Percentiles rank a stretch among this genome's conserved stretches.
These are phyloP conservation scores for Leontopithecus rosalia DNA, from an alignment of 2,797 vertebrate species.

Conservation along the genomic window DNA sequence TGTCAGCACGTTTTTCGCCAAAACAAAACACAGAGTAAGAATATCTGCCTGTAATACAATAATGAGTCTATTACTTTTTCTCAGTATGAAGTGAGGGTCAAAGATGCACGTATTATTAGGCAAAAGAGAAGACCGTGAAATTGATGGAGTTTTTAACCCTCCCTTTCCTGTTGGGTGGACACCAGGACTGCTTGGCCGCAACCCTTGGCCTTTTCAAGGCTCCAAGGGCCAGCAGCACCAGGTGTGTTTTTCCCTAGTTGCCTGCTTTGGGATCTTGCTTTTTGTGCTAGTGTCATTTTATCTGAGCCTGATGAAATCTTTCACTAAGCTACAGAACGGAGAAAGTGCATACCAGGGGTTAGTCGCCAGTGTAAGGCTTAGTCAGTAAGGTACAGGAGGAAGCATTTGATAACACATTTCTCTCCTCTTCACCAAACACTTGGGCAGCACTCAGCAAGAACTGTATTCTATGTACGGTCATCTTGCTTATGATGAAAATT, in stretches of 20 bases:
- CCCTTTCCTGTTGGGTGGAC: conserved; percentile 24
- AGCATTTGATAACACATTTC: background rate
- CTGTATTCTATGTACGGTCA: background rate
- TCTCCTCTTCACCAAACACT: background rate
- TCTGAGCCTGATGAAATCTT: conserved; percentile 55
- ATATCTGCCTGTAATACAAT: background rate
- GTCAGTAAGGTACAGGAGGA: background rate
- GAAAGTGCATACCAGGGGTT: background rate
- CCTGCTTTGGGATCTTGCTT: background rate
- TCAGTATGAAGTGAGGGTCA: conserved; percentile 49
- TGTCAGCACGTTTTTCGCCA: background rate
- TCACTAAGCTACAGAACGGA: conserved; percentile 9
- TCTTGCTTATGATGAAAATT: background rate
- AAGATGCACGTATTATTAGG: conserved; percentile 47
- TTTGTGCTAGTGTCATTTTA: conserved; percentile 66
- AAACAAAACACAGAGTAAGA: background rate
- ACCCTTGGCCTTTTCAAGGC: conserved; percentile 18
- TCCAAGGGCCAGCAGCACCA: conserved; percentile 9
- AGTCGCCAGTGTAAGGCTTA: conserved; percentile 7
- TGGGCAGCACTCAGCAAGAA: background rate
- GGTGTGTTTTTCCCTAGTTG: background rate
- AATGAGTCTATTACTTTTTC: conserved; percentile 62
- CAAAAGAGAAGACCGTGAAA: conserved; percentile 42
- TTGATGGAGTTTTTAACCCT: background rate
- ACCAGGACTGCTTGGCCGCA: background rate